These are phyloP conservation scores for Corticium candelabrum DNA, from an alignment of 37 sponge, comb jelly and placozoan genomes.

Conservation along the genomic window DNA sequence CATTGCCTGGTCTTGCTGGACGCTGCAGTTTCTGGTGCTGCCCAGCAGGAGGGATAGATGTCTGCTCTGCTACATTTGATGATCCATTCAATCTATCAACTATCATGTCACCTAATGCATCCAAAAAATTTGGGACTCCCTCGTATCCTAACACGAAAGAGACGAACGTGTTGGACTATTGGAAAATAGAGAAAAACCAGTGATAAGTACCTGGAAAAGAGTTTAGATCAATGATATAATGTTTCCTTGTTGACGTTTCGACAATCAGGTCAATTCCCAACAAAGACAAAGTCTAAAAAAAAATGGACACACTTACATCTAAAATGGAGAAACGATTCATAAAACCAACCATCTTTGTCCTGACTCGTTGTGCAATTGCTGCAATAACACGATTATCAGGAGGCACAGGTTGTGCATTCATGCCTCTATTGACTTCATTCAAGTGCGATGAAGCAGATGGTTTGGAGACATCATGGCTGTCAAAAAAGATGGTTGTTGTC, in stretches of 20 bases:
- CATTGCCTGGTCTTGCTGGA: too few species aligned
- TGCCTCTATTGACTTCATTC: background rate
- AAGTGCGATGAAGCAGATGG: background rate
- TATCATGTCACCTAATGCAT: background rate
- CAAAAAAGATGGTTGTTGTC: constrained; percentile 9
- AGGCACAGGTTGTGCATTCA: background rate
- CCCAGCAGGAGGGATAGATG: too few species aligned
- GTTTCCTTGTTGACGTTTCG: background rate
- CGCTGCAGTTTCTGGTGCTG: too few species aligned
- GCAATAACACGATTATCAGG: background rate
- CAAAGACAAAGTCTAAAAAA: background rate
- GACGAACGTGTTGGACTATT: too few species aligned
- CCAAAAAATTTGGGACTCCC: background rate
- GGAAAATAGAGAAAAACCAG: too few species aligned
- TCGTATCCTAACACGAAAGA: background rate
- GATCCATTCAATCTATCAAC: too few species aligned
- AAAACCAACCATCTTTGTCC: background rate
- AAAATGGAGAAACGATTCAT: background rate
- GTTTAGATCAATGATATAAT: constrained; percentile 1
- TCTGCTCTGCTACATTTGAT: too few species aligned
- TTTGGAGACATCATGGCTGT: constrained; percentile 22
- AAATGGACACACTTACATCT: background rate
- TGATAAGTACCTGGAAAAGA: constrained; percentile 3
- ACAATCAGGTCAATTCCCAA: constrained; percentile 2
- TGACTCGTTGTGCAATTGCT: background rate